Evolutionary conservation across 2,113 vertebrate species (phyloP).

Genomic region (Sprattus sprattus): DNA sequence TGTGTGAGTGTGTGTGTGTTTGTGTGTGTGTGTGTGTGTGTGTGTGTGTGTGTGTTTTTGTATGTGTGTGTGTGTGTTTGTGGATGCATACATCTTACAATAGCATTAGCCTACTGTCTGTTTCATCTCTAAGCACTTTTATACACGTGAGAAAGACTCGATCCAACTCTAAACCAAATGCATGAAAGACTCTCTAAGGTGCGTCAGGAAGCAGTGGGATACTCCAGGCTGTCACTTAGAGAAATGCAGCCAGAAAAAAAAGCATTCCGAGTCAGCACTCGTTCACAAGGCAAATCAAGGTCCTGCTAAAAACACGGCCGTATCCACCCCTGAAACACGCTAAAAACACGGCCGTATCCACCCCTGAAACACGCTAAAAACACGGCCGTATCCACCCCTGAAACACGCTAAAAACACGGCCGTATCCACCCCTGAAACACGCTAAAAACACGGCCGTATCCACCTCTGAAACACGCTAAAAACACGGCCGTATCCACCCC

Average conservation of each 20-base stretch:
- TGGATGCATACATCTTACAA: background rate
- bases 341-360: background rate
- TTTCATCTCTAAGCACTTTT: too few relatives aligned
- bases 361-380: background rate
- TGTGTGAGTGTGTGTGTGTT: constrained; percentile 8
- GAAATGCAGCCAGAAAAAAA: background rate
- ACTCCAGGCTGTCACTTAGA: background rate
- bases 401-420: background rate
- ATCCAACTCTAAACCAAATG: too few relatives aligned
- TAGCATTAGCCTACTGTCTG: background rate
- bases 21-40: background rate
- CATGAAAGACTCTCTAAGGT: background rate
- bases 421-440: too few relatives aligned
- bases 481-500: too few relatives aligned
- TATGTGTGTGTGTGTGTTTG: background rate
- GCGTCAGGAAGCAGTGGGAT: background rate
- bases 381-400: too few relatives aligned
- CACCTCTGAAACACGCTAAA: background rate
- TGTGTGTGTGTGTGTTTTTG: background rate
- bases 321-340: background rate
- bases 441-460: background rate
- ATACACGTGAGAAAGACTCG: too few relatives aligned
- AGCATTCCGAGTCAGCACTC: background rate
- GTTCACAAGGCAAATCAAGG: background rate
- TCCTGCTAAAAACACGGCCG: background rate